Evolutionary conservation across 1,140 invertebrate species (phyloP).

Genomic region (Sinella curviseta): DNA sequence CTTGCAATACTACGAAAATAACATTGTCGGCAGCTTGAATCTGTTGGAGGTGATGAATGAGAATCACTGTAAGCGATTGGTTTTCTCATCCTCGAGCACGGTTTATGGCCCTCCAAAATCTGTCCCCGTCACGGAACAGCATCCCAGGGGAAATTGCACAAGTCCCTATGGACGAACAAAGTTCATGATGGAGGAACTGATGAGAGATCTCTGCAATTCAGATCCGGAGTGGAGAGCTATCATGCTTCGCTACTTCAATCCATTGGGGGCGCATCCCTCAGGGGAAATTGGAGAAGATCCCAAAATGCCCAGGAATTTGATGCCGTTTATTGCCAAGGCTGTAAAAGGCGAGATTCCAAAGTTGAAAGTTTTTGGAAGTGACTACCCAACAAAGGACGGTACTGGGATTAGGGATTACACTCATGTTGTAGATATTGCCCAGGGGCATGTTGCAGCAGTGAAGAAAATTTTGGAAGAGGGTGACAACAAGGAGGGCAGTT

Average conservation of each 20-base stretch:
- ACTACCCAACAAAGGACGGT: conserved; percentile 93
- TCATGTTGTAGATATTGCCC: conserved; percentile 91
- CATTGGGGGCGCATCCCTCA: conserved; percentile 91
- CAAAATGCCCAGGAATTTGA: conserved; percentile 94
- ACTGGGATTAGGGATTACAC: conserved; percentile 97
- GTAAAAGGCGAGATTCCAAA: conserved; percentile 76
- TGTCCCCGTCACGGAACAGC: conserved; percentile 82
- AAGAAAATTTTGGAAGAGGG: conserved; percentile 63
- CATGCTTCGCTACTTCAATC: conserved; percentile 96
- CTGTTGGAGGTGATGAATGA: conserved; percentile 74
- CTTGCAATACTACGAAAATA: conserved; percentile 86
- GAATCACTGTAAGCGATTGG: conserved; percentile 71
- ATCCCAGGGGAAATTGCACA: conserved; percentile 82
- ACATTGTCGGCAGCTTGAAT: conserved; percentile 86
- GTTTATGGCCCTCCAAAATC: conserved; percentile 85
- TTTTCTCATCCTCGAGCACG: conserved; percentile 93
- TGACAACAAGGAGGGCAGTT: conserved; percentile 60
- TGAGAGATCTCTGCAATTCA: conserved; percentile 81
- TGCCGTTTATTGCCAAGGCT: conserved; percentile 95
- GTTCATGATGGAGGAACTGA: conserved; percentile 96
- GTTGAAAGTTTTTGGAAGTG: conserved; percentile 84
- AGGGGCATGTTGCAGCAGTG: conserved; percentile 85
- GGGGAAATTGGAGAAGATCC: conserved; percentile 96
- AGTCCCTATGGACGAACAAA: conserved; percentile 98
- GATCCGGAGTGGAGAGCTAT: conserved; percentile 76